Evolutionary conservation across 30 jellyfish, hydroid and myxozoan species (phyloP).

Genomic region (Mastigias papua): DNA sequence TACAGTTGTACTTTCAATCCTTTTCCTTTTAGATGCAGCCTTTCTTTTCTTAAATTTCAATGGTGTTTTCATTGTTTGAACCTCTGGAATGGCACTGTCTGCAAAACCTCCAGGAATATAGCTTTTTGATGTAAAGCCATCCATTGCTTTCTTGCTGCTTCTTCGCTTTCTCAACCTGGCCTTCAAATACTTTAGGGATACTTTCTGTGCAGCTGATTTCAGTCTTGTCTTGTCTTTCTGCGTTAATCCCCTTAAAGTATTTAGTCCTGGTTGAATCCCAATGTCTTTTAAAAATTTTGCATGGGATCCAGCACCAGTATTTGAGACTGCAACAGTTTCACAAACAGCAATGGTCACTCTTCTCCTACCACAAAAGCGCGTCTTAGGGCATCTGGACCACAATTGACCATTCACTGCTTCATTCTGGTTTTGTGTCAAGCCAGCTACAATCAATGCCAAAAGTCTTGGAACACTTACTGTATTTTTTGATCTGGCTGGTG

Average conservation of each 20-base stretch:
- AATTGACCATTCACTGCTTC: conserved; percentile 29
- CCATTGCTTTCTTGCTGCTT: not conserved
- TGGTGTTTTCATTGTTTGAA: not conserved
- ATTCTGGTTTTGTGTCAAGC: conserved; percentile 49
- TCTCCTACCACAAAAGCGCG: conserved; percentile 21
- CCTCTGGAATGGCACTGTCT: conserved; percentile 17
- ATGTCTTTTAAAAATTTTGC: not conserved
- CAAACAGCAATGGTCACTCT: conserved; percentile 8
- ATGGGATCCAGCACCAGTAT: conserved; percentile 32
- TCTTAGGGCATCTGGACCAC: conserved; percentile 47
- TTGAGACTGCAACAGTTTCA: conserved; percentile 14
- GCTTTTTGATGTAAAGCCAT: not conserved
- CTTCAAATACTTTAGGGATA: not conserved
- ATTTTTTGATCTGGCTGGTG: no score
- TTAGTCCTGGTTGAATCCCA: conserved; percentile 20
- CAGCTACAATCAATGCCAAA: no score
- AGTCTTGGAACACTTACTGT: no score
- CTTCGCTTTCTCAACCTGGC: conserved; percentile 10
- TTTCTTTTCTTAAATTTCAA: no score
- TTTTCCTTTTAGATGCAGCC: conserved; percentile 1
- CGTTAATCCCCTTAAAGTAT: conserved; percentile 14
- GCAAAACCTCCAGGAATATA: conserved; percentile 32
- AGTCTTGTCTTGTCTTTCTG: conserved; percentile 4
- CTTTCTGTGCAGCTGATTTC: conserved; percentile 25
- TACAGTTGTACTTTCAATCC: not conserved